These are phyloP conservation scores for Margarornis squamiger DNA, from an alignment of 2,797 vertebrate species.

Conservation along the genomic window DNA sequence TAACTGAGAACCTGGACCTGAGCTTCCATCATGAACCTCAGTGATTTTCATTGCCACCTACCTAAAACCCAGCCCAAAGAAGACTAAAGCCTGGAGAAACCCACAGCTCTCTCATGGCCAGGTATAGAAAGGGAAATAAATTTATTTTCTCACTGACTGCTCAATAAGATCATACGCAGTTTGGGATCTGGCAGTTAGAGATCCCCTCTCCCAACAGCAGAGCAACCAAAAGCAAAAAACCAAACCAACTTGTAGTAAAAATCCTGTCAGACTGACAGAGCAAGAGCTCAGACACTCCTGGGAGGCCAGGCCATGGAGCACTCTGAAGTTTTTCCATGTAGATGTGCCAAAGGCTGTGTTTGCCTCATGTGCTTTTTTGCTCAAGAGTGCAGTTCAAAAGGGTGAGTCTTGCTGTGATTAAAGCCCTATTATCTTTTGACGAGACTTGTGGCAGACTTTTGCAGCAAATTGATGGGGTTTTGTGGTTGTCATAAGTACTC, in stretches of 20 bases:
- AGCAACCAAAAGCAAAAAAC: not conserved
- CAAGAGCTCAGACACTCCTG: not conserved
- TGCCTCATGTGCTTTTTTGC: conserved; percentile 18
- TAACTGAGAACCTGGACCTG: not conserved
- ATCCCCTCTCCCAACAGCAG: not conserved
- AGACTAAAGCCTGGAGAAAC: not conserved
- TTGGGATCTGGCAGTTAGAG: not conserved
- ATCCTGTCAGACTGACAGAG: not conserved
- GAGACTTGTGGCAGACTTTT: not conserved
- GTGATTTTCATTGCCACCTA: not conserved
- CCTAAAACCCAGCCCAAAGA: not conserved
- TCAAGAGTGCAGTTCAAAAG: conserved; percentile 11
- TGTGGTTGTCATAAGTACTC: not conserved
- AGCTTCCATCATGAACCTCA: not conserved
- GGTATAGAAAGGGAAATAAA: not conserved
- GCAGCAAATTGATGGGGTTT: not conserved
- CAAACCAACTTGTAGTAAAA: not conserved
- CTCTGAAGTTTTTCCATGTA: conserved; percentile 49
- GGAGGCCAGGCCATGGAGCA: not conserved
- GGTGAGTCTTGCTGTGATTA: conserved; percentile 53
- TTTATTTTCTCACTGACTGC: not conserved
- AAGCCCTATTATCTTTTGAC: conserved; percentile 11
- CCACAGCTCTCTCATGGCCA: not conserved
- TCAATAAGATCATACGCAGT: not conserved
- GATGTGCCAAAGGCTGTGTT: conserved; percentile 47